These are phyloP conservation scores for Drosophila leontia DNA, from an alignment of 1,140 invertebrate genomes.

Conservation along the genomic window DNA sequence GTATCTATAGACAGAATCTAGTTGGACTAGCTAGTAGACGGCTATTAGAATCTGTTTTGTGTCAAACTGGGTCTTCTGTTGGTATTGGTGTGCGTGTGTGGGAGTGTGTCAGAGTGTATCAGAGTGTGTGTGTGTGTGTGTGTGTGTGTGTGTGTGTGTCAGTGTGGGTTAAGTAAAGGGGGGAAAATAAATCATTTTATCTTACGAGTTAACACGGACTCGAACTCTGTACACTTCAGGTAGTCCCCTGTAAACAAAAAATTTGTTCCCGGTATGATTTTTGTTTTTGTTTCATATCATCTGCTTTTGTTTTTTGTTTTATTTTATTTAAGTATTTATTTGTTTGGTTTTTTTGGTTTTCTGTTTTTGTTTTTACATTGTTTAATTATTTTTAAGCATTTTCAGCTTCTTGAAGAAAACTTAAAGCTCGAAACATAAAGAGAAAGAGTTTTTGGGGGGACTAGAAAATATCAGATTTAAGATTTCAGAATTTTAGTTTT, in stretches of 20 bases:
- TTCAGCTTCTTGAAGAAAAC: conserved; percentile 32
- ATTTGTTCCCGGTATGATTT: conserved; percentile 86
- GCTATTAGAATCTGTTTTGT: conserved; percentile 50
- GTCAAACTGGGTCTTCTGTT: conserved; percentile 22
- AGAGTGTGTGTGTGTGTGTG: conserved; percentile 24
- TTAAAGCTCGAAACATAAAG: conserved; percentile 40
- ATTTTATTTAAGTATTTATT: conserved; percentile 17
- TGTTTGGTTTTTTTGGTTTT: conserved; percentile 17
- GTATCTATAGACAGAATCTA: conserved; percentile 49
- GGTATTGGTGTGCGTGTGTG: conserved; percentile 14
- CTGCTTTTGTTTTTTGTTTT: conserved; percentile 56
- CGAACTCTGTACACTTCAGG: conserved; percentile 91
- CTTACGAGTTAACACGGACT: conserved; percentile 91
- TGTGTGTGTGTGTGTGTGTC: conserved; percentile 41
- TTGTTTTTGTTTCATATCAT: conserved; percentile 68
- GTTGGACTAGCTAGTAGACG: conserved; percentile 46
- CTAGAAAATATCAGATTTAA: conserved; percentile 1
- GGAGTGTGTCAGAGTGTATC: conserved; percentile 28
- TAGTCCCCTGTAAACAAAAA: conserved; percentile 91
- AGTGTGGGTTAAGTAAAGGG: conserved; percentile 55
- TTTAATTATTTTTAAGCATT: conserved; percentile 5
- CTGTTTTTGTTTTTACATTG: conserved; percentile 2
- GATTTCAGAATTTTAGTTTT: conserved; percentile 26
- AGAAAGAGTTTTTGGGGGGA: conserved; percentile 7
- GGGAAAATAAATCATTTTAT: conserved; percentile 83